Conservation (phyloP, 2,797 vertebrate species). For the Danionella dracula region DNA sequence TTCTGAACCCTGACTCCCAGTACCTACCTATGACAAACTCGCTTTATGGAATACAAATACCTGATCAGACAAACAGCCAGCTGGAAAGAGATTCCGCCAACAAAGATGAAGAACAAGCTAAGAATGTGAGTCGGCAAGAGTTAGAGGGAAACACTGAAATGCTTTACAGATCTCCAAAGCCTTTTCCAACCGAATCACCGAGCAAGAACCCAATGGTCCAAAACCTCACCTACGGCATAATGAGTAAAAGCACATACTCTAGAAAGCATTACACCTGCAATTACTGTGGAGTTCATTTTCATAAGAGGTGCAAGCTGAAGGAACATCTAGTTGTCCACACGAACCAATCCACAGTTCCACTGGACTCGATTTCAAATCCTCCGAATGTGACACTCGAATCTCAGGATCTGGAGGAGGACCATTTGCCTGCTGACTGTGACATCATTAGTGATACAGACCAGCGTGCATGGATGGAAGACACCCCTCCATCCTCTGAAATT, state of each 20-base stretch:
- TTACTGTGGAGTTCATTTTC: slow-evolving; percentile 76
- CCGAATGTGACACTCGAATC: slow-evolving; percentile 5
- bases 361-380: slow-evolving; percentile 50
- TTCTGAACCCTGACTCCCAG: slow-evolving; percentile 75
- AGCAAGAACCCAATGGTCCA: slow-evolving; percentile 73
- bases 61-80: slow-evolving; percentile 72
- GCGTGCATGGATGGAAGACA: slow-evolving; percentile 73
- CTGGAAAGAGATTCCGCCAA: slow-evolving; percentile 38
- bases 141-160: slow-evolving; percentile 5
- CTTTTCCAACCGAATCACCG: slow-evolving; percentile 68
- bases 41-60: slow-evolving; percentile 81
- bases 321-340: slow-evolving; percentile 64
- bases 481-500: slow-evolving; percentile 77
- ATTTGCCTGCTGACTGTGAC: slow-evolving; percentile 43
- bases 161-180: slow-evolving; percentile 56
- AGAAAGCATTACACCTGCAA: slow-evolving; percentile 81
- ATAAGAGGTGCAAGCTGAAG: slow-evolving; percentile 72
- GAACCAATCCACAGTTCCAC: slow-evolving; percentile 39
- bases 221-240: slow-evolving; percentile 78
- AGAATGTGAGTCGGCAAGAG: neutral
- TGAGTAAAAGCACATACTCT: slow-evolving; percentile 76
- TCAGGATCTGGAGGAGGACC: slow-evolving; percentile 70
- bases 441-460: slow-evolving; percentile 72
- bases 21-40: slow-evolving; percentile 78
- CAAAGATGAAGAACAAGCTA: neutral